These are phyloP conservation scores for Ctenochaetus hawaiiensis DNA, from an alignment of 2,797 vertebrate species.

Conservation along the genomic window DNA sequence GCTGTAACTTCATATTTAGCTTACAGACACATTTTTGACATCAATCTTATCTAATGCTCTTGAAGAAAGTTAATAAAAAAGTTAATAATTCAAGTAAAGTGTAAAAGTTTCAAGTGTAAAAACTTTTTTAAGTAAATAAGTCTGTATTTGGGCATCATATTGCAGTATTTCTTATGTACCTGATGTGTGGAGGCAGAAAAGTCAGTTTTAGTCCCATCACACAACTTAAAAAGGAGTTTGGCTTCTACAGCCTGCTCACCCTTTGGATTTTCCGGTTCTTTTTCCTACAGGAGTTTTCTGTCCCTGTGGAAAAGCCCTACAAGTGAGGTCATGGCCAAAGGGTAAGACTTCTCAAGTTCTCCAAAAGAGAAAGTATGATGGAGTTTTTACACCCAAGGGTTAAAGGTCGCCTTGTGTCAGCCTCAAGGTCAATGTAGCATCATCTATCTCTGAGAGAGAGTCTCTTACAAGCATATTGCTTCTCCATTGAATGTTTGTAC, in stretches of 20 bases:
- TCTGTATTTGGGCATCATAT: conserved; percentile 5
- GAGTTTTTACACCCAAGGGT: conserved; percentile 28
- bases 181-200: background rate
- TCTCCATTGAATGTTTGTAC: conserved; percentile 35
- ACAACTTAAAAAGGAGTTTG: conserved; percentile 7
- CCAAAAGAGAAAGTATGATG: conserved; percentile 38
- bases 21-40: background rate
- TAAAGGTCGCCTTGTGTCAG: conserved; percentile 34
- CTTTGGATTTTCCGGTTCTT: conserved; percentile 3
- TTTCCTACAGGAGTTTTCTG: conserved; percentile 17
- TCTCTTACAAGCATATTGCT: conserved; percentile 46
- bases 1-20: background rate
- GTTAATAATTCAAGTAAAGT: too few species aligned
- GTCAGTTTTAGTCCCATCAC: background rate
- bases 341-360: conserved; percentile 25
- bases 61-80: background rate
- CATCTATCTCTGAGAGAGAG: conserved; percentile 56
- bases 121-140: background rate
- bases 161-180: conserved; percentile 3
- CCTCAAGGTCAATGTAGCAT: conserved; percentile 36
- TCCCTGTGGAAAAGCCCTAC: too few species aligned
- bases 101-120: too few species aligned
- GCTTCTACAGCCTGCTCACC: background rate
- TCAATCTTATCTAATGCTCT: background rate
- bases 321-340: conserved; percentile 16